Conservation (phyloP, 2,888 invertebrate genomes). For the Nineta flava region DNA sequence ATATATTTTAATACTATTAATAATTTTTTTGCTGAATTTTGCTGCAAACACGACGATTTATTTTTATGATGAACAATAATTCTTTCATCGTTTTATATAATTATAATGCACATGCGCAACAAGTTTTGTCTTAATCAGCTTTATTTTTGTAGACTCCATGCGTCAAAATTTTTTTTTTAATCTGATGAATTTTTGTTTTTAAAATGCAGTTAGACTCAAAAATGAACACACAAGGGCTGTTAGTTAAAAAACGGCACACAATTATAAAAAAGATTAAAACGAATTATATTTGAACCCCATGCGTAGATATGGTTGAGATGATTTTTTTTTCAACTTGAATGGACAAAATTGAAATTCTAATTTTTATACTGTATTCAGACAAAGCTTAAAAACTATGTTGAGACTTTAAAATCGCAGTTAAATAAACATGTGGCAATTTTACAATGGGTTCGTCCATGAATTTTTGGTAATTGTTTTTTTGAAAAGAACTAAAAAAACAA, state of each 20-base stretch:
- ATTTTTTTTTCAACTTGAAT: background rate
- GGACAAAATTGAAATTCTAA: background rate
- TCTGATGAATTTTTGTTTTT: background rate
- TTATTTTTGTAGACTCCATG: background rate
- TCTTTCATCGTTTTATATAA: too few species aligned
- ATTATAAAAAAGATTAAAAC: background rate
- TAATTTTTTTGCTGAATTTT: too few species aligned
- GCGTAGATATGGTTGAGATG: background rate
- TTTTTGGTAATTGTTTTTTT: too few species aligned
- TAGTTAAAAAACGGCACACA: background rate
- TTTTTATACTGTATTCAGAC: too few species aligned
- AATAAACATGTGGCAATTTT: too few species aligned
- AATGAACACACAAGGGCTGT: background rate
- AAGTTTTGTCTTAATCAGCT: background rate
- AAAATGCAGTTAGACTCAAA: background rate
- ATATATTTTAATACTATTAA: too few species aligned
- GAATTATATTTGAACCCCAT: background rate
- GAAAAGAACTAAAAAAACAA: too few species aligned
- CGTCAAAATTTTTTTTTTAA: background rate
- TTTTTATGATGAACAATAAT: too few species aligned
- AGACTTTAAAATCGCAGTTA: too few species aligned
- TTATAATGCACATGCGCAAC: background rate
- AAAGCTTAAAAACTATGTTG: too few species aligned
- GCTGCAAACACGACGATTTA: too few species aligned
- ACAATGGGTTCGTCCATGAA: too few species aligned